Evolutionary conservation across 2,797 vertebrate species (phyloP), one percentile per base, ranked within the genome.

Genomic region (Gallinago nigripennis): DNA sequence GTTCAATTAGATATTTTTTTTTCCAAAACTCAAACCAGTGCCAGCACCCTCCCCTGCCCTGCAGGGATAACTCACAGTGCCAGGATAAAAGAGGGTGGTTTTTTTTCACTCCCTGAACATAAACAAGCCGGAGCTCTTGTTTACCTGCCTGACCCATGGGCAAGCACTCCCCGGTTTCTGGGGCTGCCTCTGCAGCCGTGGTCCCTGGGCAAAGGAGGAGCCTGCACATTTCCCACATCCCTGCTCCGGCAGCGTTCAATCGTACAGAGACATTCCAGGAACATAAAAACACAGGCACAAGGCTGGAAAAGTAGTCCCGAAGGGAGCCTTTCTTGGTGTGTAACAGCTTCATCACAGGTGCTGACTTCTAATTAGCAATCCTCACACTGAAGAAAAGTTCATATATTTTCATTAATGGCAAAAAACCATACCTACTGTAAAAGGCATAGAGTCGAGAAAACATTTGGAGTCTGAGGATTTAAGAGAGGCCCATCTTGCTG

Each of bases 221-320:
- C 9, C 71, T 51, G 35, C 37, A 8, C 27, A 0, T 28, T 58
- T 31, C 72, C 58, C 41, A 11, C 19, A 5, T 30, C 53, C 6
- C 31, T 48, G 3, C 39, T 11, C 5, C 2, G 27, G 50, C 50
- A n/a, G 71, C 0, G 4, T 6, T 60, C 66, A 5, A 0, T 1
- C 46, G 6, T 2, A 10, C 16, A 15, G 28, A 46, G 30, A 41
- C 30, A 30, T 54, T 48, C 28, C 3, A 13, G 27, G 70, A 5
- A 3, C 48, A 3, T 3, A 8, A 48, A 24, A 51, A 6, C 41
- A 11, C 2, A 18, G 39, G 46, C 71, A 16, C 17, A 1, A 3
- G 63, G 4, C 68, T 46, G 60, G 18, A 37, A 45, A 16, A 7
- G 16, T 1, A 9, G 4, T 48, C 66, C 81, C 28, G 0, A 3